phyloP scores from a whole-genome alignment of 2,797 vertebrate species.

The Halcyon smyrnensis region DNA sequence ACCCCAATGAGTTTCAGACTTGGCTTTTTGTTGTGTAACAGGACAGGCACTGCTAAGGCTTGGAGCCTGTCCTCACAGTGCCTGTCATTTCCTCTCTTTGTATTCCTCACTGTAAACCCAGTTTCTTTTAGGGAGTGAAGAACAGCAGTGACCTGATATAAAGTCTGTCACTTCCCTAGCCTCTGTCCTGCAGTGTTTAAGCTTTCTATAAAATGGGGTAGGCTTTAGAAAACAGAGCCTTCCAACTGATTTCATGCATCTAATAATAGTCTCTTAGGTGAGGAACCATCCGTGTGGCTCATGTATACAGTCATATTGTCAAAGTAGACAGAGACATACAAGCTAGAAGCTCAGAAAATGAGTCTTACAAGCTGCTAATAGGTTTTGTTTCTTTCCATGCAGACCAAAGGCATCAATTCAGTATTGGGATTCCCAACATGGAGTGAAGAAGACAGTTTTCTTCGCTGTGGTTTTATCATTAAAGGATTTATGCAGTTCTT shows the following conservation, averaged over 20 bases:
- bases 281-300: background rate
- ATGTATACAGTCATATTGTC: background rate
- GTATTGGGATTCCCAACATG: background rate
- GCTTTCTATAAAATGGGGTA: background rate
- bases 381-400: background rate
- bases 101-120: background rate
- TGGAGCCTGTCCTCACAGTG: background rate
- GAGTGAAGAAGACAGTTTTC: background rate
- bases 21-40: background rate
- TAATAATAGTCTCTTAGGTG: background rate
- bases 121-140: background rate
- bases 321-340: background rate
- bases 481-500: background rate
- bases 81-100: background rate
- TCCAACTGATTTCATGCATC: background rate
- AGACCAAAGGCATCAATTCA: background rate
- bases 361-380: background rate
- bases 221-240: slow-evolving; percentile 4
- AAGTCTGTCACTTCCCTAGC: background rate
- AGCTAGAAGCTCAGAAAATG: background rate
- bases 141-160: background rate
- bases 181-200: background rate
- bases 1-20: background rate
- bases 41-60: background rate
- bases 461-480: background rate